These are phyloP conservation scores for Tarsius wallacei DNA, from an alignment of 2,797 vertebrate genomes.

Conservation along the genomic window DNA sequence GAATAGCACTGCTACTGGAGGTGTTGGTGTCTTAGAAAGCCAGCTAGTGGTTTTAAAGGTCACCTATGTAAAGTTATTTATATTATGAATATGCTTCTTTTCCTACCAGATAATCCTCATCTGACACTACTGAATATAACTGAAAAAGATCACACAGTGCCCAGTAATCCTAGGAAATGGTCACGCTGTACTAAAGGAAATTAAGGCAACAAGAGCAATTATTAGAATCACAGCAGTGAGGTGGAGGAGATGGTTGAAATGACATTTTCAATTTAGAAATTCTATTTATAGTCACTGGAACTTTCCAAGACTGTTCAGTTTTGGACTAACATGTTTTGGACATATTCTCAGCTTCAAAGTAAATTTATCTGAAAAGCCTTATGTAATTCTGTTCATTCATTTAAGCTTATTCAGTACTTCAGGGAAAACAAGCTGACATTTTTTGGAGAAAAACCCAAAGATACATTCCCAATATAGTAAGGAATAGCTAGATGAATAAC, in stretches of 20 bases:
- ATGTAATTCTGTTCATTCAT: conserved; percentile 58
- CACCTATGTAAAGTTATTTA: neutral
- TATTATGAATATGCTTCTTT: neutral
- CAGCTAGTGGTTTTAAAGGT: conserved; percentile 55
- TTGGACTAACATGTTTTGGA: conserved; percentile 59
- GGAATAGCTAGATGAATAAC: neutral
- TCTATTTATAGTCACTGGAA: conserved; percentile 80
- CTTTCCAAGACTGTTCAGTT: conserved; percentile 67
- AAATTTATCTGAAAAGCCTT: conserved; percentile 52
- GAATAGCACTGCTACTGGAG: neutral
- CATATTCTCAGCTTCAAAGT: conserved; percentile 57
- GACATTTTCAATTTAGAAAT: conserved; percentile 81
- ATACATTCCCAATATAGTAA: neutral
- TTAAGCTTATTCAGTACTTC: neutral
- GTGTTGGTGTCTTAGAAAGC: neutral
- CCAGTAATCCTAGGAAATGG: conserved; percentile 65
- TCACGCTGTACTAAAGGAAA: conserved; percentile 77
- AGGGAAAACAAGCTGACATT: conserved; percentile 37
- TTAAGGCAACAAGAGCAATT: conserved; percentile 70
- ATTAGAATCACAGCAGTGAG: conserved; percentile 71
- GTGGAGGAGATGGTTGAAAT: conserved; percentile 69
- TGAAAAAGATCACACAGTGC: conserved; percentile 55
- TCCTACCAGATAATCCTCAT: neutral
- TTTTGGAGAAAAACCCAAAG: neutral
- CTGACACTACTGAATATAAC: neutral